These are phyloP conservation scores for Rhorus exstirpatorius DNA, from an alignment of 2,888 invertebrate species.

Conservation along the genomic window DNA sequence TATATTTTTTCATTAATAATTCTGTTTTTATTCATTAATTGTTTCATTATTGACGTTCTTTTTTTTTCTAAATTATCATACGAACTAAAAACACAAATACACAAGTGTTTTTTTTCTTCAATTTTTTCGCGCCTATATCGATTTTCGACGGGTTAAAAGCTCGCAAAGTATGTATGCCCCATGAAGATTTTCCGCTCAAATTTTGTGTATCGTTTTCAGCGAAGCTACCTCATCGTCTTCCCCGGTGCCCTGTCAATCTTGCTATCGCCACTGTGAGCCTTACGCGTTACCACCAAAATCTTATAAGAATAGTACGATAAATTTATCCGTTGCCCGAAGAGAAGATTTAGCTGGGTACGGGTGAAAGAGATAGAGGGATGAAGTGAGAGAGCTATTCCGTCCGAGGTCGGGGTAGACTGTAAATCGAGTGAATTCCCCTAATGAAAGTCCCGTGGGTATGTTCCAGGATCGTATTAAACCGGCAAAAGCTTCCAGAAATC, in stretches of 20 bases:
- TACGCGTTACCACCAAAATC: slow-evolving; percentile 58
- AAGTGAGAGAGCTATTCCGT: slow-evolving; percentile 74
- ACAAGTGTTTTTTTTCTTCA: too few species aligned
- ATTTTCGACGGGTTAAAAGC: too few species aligned
- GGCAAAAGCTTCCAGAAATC: slow-evolving; percentile 81
- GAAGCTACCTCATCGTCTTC: too few species aligned
- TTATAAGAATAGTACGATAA: slow-evolving; percentile 78
- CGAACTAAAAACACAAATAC: too few species aligned
- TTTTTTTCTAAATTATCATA: too few species aligned
- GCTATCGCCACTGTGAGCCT: slow-evolving; percentile 69
- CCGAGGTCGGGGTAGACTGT: slow-evolving; percentile 76
- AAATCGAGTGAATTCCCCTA: slow-evolving; percentile 85
- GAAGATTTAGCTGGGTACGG: slow-evolving; percentile 41
- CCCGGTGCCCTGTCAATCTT: slow-evolving; percentile 78
- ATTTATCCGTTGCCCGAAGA: slow-evolving; percentile 79
- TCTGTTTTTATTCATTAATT: too few species aligned
- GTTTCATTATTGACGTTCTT: too few species aligned
- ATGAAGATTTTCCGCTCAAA: too few species aligned
- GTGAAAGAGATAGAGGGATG: slow-evolving; percentile 68
- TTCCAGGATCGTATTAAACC: slow-evolving; percentile 84
- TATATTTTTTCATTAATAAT: too few species aligned
- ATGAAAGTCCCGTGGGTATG: slow-evolving; percentile 84
- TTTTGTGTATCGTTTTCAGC: too few species aligned
- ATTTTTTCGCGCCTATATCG: too few species aligned
- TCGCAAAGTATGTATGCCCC: too few species aligned